Base-by-base conservation (phyloP, 2,797 vertebrate species). In the Oreochromis mossambicus region DNA sequence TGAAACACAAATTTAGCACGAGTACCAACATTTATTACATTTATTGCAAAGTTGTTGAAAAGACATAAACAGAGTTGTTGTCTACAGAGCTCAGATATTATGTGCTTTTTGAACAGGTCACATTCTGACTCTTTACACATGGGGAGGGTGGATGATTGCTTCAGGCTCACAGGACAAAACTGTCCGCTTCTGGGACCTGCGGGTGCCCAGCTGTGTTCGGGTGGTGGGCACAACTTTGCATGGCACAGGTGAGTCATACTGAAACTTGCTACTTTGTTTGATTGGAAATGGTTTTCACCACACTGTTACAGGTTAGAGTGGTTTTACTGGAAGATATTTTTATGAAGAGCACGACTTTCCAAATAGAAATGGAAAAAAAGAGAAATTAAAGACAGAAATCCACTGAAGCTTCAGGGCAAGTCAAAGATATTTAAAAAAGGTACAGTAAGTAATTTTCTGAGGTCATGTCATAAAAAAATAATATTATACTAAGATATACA, bases 121-220 rank as follows among this genome's bases (percentile, higher is more conserved):
- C 92, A 98, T 99, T 92, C 95, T 99, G 93, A 98, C 98, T 93
- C 97, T 99, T 93, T 99, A 97, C 87, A 98, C 99, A 0, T 99
- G 98, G 98, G 97, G 97, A 17, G 98, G 98, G 11, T 99, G 99
- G 98, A 98, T 99, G 98, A 98, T 99, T 86, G 98, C 98, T 4
- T 99, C 99, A 3, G 98, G 98, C 81, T 99, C 99, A 19, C 98
- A 99, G 95, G 99, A 99, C 95, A 99, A 99, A 92, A 99, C 98
- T 2, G 98, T 99, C 48, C 96, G 98, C 41, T 99, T 99, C 94
- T 99, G 99, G 98, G 99, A 99, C 94, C 95, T 99, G 79, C 96
- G 98, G 82, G 97, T 99, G 77, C 99, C 98, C 79, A 99, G 98
- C 93, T 99, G 98, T 92, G 98, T 99, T 83, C 97, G 98, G 83